Evolutionary conservation across 2,797 vertebrate genomes (phyloP).

Genomic region (Tangara arthus): DNA sequence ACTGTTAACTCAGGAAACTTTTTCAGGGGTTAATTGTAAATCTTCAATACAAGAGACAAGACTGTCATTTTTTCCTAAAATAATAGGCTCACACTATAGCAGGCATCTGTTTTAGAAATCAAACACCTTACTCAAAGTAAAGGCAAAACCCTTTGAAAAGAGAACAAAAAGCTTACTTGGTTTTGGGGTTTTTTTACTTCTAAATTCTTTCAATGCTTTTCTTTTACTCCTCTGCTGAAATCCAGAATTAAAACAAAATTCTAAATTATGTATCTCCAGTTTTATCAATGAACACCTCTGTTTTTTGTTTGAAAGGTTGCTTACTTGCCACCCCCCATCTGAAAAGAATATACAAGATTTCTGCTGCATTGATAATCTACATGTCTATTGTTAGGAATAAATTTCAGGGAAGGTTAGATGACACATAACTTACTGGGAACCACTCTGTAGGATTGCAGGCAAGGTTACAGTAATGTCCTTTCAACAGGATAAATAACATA

Average conservation of each 20-base stretch:
- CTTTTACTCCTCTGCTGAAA: not conserved
- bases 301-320: not conserved
- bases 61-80: not conserved
- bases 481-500: constrained; percentile 46
- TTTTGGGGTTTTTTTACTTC: not conserved
- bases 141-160: constrained; percentile 11
- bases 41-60: not conserved
- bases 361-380: not conserved
- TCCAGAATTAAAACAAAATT: not conserved
- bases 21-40: not conserved
- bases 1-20: not conserved
- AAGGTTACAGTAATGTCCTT: constrained; percentile 31
- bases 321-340: not conserved
- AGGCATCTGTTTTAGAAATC: constrained; percentile 27
- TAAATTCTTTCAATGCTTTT: not conserved
- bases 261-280: not conserved
- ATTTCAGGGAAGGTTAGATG: constrained; percentile 15
- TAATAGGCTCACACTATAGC: not conserved
- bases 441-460: constrained; percentile 28
- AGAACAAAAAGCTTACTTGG: not conserved
- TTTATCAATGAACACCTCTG: not conserved
- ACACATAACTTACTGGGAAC: constrained; percentile 23
- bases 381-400: not conserved
- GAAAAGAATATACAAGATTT: not conserved
- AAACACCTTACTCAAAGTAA: constrained; percentile 16